These are phyloP conservation scores for Poecilia velifera DNA, from an alignment of 2,797 vertebrate genomes.

Conservation along the genomic window DNA sequence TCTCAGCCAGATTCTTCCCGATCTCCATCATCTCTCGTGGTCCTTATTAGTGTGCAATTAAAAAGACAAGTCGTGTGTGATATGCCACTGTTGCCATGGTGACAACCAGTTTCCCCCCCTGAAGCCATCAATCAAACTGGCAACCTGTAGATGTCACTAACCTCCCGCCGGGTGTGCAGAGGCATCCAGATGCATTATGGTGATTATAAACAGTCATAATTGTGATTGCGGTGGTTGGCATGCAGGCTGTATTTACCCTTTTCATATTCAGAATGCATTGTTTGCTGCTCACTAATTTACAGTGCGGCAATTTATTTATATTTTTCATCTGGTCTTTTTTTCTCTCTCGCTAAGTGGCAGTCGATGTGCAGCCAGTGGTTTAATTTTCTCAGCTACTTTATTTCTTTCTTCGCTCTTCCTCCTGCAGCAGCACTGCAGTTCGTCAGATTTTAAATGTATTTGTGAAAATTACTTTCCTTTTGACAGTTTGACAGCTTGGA, in stretches of 20 bases:
- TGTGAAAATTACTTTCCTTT: slow-evolving; percentile 50
- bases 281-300: slow-evolving; percentile 59
- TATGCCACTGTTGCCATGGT: slow-evolving; percentile 49
- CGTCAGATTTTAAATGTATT: slow-evolving; percentile 56
- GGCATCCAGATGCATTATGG: slow-evolving; percentile 48
- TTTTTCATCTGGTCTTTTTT: slow-evolving; percentile 37
- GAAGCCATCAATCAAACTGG: slow-evolving; percentile 40
- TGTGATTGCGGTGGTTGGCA: slow-evolving; percentile 46
- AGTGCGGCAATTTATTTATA: slow-evolving; percentile 39
- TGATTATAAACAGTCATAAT: slow-evolving; percentile 64
- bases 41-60: slow-evolving; percentile 49
- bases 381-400: slow-evolving; percentile 45
- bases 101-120: slow-evolving; percentile 29
- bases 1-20: slow-evolving; percentile 1
- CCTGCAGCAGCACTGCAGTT: slow-evolving; percentile 38
- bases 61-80: slow-evolving; percentile 42
- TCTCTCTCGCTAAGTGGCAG: slow-evolving; percentile 46
- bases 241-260: slow-evolving; percentile 34
- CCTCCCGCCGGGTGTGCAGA: slow-evolving; percentile 7
- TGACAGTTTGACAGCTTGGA: slow-evolving; percentile 68
- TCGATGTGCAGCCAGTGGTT: slow-evolving; percentile 50
- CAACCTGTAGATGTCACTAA: slow-evolving; percentile 59
- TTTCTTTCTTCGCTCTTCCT: not conserved
- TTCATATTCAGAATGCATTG: slow-evolving; percentile 47
- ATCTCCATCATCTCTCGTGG: slow-evolving; percentile 27